These are phyloP conservation scores for Drosophila quadrilineata DNA, from an alignment of 1,140 invertebrate species.

Conservation along the genomic window DNA sequence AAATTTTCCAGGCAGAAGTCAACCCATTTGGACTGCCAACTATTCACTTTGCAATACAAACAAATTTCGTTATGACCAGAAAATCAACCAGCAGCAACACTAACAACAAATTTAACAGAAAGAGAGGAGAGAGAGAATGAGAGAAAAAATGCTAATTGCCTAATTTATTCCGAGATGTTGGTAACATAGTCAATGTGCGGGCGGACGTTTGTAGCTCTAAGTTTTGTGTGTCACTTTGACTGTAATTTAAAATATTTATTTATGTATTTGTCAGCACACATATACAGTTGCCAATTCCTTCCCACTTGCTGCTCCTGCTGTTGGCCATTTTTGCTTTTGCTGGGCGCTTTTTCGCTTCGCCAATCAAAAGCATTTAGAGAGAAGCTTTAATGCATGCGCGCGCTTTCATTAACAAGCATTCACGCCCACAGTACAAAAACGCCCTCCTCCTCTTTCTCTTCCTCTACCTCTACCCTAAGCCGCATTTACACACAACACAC, in stretches of 20 bases:
- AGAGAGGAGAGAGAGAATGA: not conserved
- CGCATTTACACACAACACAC: conserved; percentile 45
- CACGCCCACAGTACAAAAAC: conserved; percentile 46
- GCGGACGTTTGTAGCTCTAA: conserved; percentile 8
- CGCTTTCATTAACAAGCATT: conserved; percentile 72
- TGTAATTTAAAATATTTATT: conserved; percentile 52
- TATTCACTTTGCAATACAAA: conserved; percentile 16
- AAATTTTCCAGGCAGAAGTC: conserved; percentile 26
- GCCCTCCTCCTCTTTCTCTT: conserved; percentile 33
- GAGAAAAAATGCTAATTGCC: conserved; percentile 65
- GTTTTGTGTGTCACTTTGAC: conserved; percentile 32
- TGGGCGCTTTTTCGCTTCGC: conserved; percentile 69
- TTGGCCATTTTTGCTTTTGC: conserved; percentile 41
- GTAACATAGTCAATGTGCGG: conserved; percentile 20
- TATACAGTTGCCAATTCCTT: not conserved
- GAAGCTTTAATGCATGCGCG: conserved; percentile 75
- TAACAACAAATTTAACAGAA: not conserved
- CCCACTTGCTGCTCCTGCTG: conserved; percentile 20
- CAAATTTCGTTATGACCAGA: conserved; percentile 12
- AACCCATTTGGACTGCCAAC: conserved; percentile 10
- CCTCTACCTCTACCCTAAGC: no score
- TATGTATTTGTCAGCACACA: conserved; percentile 21
- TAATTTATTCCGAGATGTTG: conserved; percentile 50
- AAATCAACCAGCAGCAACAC: conserved; percentile 8
- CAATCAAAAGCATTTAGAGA: conserved; percentile 74